These are phyloP conservation scores for Tautogolabrus adspersus DNA, from an alignment of 2,113 vertebrate genomes.

Conservation along the genomic window DNA sequence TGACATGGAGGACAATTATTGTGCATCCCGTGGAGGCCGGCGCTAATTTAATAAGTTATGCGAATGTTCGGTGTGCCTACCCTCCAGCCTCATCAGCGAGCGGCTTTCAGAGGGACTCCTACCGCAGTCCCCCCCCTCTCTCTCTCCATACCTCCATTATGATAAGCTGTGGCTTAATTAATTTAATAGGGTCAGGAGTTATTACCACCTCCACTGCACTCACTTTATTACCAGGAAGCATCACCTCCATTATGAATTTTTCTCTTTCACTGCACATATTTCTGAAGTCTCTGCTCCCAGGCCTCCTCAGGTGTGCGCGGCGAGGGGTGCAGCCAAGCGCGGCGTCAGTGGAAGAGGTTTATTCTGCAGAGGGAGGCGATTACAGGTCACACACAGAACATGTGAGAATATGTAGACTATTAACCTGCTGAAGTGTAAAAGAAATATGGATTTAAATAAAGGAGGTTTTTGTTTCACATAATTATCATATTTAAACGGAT, in stretches of 20 bases:
- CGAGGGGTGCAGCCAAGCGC: not conserved
- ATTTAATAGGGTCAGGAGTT: conserved; percentile 85
- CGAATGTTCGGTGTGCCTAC: conserved; percentile 65
- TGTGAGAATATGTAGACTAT: not conserved
- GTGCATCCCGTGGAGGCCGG: conserved; percentile 72
- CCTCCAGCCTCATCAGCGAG: conserved; percentile 69
- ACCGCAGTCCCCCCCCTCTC: conserved; percentile 46
- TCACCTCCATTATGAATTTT: conserved; percentile 62
- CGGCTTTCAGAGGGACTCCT: conserved; percentile 67
- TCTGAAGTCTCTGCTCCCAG: conserved; percentile 18
- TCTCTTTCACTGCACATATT: conserved; percentile 56
- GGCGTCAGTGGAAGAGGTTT: not conserved
- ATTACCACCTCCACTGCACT: conserved; percentile 76
- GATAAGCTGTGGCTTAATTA: conserved; percentile 83
- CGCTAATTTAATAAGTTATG: conserved; percentile 84
- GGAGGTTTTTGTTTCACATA: too few relatives aligned
- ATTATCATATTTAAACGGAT: too few relatives aligned
- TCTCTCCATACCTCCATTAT: conserved; percentile 58
- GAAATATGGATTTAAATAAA: too few relatives aligned
- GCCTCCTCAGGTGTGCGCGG: conserved; percentile 25
- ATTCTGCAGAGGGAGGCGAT: not conserved
- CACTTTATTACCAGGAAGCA: conserved; percentile 67
- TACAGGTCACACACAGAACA: not conserved
- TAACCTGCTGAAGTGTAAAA: not conserved
- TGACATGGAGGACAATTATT: conserved; percentile 81